Evolutionary conservation across 2,888 invertebrate genomes (phyloP), one percentile per base, ranked within the genome.

Genomic region (Strigamia crassipes): DNA sequence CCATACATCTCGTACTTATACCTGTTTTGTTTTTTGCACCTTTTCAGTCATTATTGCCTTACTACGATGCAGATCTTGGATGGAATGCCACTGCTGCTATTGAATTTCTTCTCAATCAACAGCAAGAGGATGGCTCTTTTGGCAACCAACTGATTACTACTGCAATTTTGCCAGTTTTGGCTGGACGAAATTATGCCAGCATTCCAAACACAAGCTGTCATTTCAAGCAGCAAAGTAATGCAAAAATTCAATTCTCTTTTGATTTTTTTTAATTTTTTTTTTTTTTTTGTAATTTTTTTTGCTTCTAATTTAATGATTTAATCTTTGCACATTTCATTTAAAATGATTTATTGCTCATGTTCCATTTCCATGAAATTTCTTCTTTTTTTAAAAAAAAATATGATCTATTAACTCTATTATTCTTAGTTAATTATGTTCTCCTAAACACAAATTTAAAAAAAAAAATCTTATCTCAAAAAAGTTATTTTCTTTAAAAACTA

Each of bases 41-140:
- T 77, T 84, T 86, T 15, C 85, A 92, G 92, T 95, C 94, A 0
- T 88, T 95, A 6, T 93, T 94, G 87, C 94, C 94, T 86, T 86
- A 90, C 80, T 83, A 81, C 0, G 92, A 94, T 9, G 92, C 92
- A 84, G 91, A 89, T 79, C 82, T 83, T 23, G 83, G 83, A 80
- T 95, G 95, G 94, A 94, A 94, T 86, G 91, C 92, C 83, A 92
- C 94, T 0, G 92, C 93, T 0, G 94, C 95, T 0, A 90, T 93
- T 15, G 90, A 91, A 83, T 95, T 94, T 92, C 90, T 95, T 66
- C 90, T 93, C 82, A 91, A 91, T 85, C 90, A 92, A 18, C 95
- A 95, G 88, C 90, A 91, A 83, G 89, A 91, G 0, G 94, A 94
- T 85, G 95, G 95, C 5, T 94, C 94, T 0, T 95, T 94, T 90